Evolutionary conservation across 2,888 invertebrate genomes (phyloP).

Genomic region (Rhabditophanes sp.): DNA sequence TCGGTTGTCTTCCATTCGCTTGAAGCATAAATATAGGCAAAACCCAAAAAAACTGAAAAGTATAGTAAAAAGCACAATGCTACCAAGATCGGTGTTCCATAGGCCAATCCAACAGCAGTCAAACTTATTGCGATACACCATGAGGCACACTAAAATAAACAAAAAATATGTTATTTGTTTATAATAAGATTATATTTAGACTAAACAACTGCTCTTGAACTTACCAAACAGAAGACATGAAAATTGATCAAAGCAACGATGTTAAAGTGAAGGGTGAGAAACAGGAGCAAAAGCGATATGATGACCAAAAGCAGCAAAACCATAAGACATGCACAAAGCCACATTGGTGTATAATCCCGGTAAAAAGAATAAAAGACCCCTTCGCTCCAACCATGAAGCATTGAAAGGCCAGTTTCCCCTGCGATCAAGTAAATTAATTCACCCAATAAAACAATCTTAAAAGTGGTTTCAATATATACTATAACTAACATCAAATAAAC

Average conservation of each 20-base stretch:
- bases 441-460: conserved; percentile 10
- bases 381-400: conserved; percentile 18
- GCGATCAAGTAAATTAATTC: conserved; percentile 17
- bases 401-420: conserved; percentile 16
- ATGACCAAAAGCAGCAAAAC: conserved; percentile 15
- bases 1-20: conserved; percentile 16
- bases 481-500: too few relatives aligned
- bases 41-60: conserved; percentile 11
- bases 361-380: conserved; percentile 11
- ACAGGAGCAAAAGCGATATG: conserved; percentile 17
- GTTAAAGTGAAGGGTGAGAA: conserved; percentile 16
- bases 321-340: conserved; percentile 16
- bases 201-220: too few relatives aligned
- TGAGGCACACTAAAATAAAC: conserved; percentile 12
- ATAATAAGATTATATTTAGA: too few relatives aligned
- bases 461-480: too few relatives aligned
- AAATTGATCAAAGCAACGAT: conserved; percentile 14
- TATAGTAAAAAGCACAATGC: conserved; percentile 14
- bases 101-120: conserved; percentile 11
- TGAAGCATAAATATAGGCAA: conserved; percentile 12
- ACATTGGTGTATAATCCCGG: conserved; percentile 8
- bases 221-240: conserved; percentile 14
- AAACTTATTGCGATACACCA: conserved; percentile 18
- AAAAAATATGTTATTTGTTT: not conserved
- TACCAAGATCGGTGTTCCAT: conserved; percentile 13